phyloP scores from a whole-genome alignment of 2,113 vertebrate genomes.

The Isichthys henryi region DNA sequence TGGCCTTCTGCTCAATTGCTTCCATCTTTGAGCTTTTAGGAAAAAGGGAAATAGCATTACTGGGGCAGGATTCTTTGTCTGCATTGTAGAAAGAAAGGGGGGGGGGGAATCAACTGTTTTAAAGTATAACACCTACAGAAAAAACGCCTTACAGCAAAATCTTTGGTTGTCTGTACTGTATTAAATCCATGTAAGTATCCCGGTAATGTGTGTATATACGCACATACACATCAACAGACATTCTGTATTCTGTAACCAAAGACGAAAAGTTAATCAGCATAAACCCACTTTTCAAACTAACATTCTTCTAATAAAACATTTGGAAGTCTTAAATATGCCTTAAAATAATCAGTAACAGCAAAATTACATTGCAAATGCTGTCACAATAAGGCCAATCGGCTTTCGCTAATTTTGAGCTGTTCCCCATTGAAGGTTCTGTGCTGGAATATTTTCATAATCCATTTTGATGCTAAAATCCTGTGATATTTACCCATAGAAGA shows the following conservation, averaged over 20 bases:
- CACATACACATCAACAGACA: background rate
- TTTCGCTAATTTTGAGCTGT: background rate
- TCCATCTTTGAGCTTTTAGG: constrained; percentile 45
- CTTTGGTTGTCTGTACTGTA: background rate
- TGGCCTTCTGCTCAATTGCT: constrained; percentile 46
- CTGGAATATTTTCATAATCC: background rate
- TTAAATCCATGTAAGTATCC: background rate
- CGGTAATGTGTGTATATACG: background rate
- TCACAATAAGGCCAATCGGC: constrained; percentile 9
- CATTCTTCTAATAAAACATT: background rate
- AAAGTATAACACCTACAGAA: background rate
- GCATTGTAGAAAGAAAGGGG: constrained; percentile 37
- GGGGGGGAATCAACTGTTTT: background rate
- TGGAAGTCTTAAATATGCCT: background rate
- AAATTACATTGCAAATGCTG: constrained; percentile 37
- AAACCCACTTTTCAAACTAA: background rate
- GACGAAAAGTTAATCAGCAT: background rate
- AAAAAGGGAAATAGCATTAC: constrained; percentile 47
- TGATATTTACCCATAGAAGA: background rate
- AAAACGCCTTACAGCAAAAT: background rate
- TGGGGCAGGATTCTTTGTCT: constrained; percentile 42
- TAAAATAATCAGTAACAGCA: background rate
- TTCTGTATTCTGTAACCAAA: background rate
- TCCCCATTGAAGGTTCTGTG: background rate
- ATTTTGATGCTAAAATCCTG: background rate